Percentiles rank a stretch among this genome's conserved stretches.
These are phyloP conservation scores for Callocephalon fimbriatum DNA, from an alignment of 2,113 vertebrate species.

Conservation along the genomic window DNA sequence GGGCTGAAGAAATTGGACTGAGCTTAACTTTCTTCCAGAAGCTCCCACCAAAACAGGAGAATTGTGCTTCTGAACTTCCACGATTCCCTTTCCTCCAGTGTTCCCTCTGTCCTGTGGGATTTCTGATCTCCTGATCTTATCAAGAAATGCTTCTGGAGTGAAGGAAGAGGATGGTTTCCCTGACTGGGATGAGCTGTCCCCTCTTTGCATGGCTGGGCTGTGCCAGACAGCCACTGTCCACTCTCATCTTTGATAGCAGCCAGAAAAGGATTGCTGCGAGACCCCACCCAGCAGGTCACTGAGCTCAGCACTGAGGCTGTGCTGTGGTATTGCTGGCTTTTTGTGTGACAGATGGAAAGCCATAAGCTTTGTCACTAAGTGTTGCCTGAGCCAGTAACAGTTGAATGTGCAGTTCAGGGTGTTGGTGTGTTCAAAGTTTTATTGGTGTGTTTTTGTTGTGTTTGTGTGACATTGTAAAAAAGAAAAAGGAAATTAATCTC, in stretches of 20 bases:
- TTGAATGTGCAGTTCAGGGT: slow-evolving; percentile 45
- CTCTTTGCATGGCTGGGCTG: not conserved
- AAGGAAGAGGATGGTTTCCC: not conserved
- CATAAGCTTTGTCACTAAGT: slow-evolving; percentile 55
- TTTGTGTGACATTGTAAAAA: slow-evolving; percentile 21
- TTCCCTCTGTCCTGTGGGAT: fast-evolving
- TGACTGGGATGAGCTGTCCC: not conserved
- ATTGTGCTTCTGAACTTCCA: not conserved
- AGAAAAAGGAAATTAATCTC: not conserved
- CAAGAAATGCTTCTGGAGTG: not conserved
- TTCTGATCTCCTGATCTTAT: fast-evolving
- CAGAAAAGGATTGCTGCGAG: not conserved
- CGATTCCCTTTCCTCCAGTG: not conserved
- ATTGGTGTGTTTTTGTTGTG: slow-evolving; percentile 37
- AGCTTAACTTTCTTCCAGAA: not conserved
- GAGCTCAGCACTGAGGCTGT: not conserved
- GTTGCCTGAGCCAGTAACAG: slow-evolving; percentile 43
- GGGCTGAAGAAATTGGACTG: not conserved
- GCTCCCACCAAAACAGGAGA: not conserved
- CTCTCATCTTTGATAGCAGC: not conserved
- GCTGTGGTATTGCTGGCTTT: not conserved
- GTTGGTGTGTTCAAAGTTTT: slow-evolving; percentile 26
- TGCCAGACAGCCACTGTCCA: not conserved
- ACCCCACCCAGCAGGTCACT: not conserved
- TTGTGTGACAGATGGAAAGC: slow-evolving; percentile 34